These are phyloP conservation scores for Sitta europaea DNA, from an alignment of 2,113 vertebrate species.

Conservation along the genomic window DNA sequence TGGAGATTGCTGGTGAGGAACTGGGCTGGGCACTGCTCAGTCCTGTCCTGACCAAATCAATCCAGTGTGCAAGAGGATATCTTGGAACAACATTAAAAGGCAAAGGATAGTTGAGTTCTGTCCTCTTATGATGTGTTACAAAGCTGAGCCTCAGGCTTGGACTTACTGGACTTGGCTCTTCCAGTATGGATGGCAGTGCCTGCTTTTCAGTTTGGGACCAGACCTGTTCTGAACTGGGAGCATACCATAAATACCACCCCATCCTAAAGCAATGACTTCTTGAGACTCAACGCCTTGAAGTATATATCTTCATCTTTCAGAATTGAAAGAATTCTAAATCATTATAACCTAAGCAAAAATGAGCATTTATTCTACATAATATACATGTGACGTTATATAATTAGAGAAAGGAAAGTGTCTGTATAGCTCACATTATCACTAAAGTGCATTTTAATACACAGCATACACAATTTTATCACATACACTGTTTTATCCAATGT, in stretches of 20 bases:
- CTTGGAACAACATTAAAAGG: conserved; percentile 48
- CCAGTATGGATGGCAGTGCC: neutral
- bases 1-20: neutral
- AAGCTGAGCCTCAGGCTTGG: conserved; percentile 48
- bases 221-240: neutral
- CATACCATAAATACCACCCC: neutral
- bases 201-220: neutral
- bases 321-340: neutral
- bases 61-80: conserved; percentile 19
- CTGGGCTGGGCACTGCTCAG: neutral
- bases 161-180: neutral
- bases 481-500: neutral
- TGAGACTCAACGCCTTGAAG: neutral
- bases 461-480: neutral
- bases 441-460: neutral
- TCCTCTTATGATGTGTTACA: conserved; percentile 31
- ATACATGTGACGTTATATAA: neutral
- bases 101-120: conserved; percentile 13
- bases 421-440: neutral
- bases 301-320: neutral
- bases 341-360: neutral
- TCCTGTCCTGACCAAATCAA: conserved; percentile 26
- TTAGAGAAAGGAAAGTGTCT: neutral
- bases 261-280: neutral
- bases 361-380: neutral